A percentile compares a stretch with the other conserved stretches of the same genome.
Evolutionary conservation across 2,888 invertebrate species (phyloP).

Genomic region (Minunthozetes semirufus): DNA sequence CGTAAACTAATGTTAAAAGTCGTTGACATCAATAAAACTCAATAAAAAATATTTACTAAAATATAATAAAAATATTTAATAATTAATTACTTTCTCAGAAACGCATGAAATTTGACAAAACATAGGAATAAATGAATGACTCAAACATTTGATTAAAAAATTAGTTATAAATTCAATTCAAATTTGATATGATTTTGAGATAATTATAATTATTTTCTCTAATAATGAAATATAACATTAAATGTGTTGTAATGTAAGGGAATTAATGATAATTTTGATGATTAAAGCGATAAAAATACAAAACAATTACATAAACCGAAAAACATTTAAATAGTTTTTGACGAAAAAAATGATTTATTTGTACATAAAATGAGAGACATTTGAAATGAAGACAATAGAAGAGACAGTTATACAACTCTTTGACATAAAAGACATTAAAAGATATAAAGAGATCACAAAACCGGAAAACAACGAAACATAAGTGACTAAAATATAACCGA

Average conservation of each 20-base stretch:
- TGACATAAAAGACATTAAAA: neutral
- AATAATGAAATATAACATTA: neutral
- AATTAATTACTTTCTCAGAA: neutral
- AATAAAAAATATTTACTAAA: no score
- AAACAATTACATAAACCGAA: no score
- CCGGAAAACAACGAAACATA: neutral
- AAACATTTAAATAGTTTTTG: no score
- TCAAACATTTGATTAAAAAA: neutral
- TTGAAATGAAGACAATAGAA: no score
- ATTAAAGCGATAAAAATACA: no score
- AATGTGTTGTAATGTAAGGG: no score
- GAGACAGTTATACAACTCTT: no score
- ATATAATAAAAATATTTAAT: neutral
- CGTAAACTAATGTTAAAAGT: neutral
- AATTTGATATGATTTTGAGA: neutral
- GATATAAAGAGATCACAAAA: neutral
- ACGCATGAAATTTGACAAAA: no score
- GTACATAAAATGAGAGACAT: no score
- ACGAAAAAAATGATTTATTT: no score
- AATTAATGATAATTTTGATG: no score
- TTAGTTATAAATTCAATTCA: neutral
- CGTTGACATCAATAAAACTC: neutral
- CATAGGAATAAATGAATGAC: neutral
- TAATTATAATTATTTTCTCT: neutral
- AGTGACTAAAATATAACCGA: conserved; percentile 1